phyloP scores from a whole-genome alignment of 2,888 invertebrate species.

The Heliconius hortense region DNA sequence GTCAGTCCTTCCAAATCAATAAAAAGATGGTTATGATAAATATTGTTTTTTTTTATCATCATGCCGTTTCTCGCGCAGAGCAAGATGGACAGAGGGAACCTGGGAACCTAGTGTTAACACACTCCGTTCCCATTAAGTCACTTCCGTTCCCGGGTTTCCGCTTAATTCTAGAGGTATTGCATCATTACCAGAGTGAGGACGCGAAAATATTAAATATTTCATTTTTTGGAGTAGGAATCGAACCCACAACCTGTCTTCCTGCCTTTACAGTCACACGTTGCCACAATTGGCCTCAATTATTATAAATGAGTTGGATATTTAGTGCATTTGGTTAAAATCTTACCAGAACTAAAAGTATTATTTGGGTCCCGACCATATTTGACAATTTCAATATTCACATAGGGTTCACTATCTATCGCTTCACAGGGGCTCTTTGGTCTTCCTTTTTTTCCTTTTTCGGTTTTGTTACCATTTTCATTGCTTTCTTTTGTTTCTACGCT shows the following conservation, averaged over 20 bases:
- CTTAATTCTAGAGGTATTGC: background rate
- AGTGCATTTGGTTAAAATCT: conserved; percentile 31
- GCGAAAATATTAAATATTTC: background rate
- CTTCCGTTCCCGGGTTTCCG: too few relatives aligned
- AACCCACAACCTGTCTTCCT: background rate
- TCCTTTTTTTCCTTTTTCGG: conserved; percentile 70
- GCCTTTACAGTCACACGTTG: background rate
- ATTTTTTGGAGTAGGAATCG: background rate
- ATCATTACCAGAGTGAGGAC: background rate
- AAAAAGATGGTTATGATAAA: background rate
- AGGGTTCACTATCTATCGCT: conserved; percentile 84
- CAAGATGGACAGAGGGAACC: too few relatives aligned
- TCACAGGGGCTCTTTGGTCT: conserved; percentile 86
- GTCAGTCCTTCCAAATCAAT: background rate
- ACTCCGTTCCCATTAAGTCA: too few relatives aligned
- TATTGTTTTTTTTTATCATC: too few relatives aligned
- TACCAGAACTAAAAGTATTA: conserved; percentile 86
- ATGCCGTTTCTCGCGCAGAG: too few relatives aligned
- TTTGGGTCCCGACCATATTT: conserved; percentile 87
- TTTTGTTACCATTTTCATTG: conserved; percentile 55
- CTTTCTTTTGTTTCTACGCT: conserved; percentile 47
- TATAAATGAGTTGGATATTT: too few relatives aligned
- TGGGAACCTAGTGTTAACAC: too few relatives aligned
- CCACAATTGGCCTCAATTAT: background rate
- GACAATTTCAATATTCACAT: conserved; percentile 86